phyloP scores from a whole-genome alignment of 2,797 vertebrate species.

The Myiotriccus ornatus region DNA sequence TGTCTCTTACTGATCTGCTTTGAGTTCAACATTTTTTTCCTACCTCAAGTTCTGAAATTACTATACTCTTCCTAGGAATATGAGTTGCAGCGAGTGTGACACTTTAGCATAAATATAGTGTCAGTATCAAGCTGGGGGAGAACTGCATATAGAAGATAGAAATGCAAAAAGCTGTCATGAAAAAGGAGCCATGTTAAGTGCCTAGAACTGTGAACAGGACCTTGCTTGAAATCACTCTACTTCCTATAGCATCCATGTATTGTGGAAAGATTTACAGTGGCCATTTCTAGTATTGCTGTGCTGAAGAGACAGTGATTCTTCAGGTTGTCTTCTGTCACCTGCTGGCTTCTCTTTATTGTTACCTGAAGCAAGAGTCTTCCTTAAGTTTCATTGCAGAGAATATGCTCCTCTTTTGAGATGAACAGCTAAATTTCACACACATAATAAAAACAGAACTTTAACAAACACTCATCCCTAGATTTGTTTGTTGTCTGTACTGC shows the following conservation, averaged over 20 bases:
- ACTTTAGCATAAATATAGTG: background rate
- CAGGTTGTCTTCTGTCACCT: background rate
- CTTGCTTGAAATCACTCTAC: background rate
- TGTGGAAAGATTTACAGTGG: background rate
- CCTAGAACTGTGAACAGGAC: background rate
- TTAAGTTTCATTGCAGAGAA: background rate
- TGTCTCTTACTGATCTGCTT: background rate
- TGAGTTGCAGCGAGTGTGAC: background rate
- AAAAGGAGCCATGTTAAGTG: background rate
- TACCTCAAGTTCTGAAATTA: background rate
- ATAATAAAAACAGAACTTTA: background rate
- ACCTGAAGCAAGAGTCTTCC: background rate
- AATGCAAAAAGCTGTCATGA: background rate
- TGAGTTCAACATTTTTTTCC: background rate
- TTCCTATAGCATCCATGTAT: background rate
- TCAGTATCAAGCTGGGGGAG: background rate
- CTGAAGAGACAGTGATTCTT: background rate
- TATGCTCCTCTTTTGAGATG: background rate
- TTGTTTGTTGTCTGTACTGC: background rate
- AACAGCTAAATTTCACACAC: background rate
- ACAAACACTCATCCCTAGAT: background rate
- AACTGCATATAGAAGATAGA: background rate
- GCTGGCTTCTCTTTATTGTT: background rate
- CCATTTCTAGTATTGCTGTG: background rate
- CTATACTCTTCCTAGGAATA: background rate